Percentiles rank a stretch among this genome's conserved stretches.
phyloP scores from a whole-genome alignment of 2,888 invertebrate genomes.

The Euphydryas editha region DNA sequence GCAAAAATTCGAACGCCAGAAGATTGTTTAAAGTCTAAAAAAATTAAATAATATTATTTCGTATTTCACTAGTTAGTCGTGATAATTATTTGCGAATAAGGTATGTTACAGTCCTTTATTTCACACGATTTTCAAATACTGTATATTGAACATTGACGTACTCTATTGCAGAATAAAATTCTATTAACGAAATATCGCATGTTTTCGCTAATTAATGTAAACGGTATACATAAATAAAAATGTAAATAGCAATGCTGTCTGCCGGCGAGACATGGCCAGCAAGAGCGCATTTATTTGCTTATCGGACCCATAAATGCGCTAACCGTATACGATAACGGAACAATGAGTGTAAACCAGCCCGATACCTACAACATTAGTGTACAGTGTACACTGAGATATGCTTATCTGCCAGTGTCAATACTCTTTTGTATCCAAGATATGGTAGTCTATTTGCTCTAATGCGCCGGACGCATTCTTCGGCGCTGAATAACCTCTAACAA shows the following conservation, averaged over 20 bases:
- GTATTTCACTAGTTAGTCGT: background rate
- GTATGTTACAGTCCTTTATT: conserved; percentile 16
- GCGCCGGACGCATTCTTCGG: conserved; percentile 71
- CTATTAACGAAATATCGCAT: conserved; percentile 28
- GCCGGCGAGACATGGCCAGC: conserved; percentile 36
- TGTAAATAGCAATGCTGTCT: conserved; percentile 36
- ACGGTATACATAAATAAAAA: conserved; percentile 39
- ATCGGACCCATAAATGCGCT: conserved; percentile 76
- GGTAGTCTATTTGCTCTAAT: conserved; percentile 79
- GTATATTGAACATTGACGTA: background rate
- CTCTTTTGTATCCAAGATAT: conserved; percentile 80
- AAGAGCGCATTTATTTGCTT: conserved; percentile 70
- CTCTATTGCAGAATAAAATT: conserved; percentile 10
- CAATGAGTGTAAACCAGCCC: conserved; percentile 75
- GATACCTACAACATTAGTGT: conserved; percentile 56
- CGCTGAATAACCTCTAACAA: conserved; percentile 73
- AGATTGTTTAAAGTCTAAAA: background rate
- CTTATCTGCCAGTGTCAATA: conserved; percentile 80
- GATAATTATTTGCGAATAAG: background rate
- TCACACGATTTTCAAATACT: conserved; percentile 23
- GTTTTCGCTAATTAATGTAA: conserved; percentile 29
- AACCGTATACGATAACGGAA: conserved; percentile 78
- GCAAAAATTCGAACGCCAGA: conserved; percentile 1
- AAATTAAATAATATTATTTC: conserved; percentile 4
- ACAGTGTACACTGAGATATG: conserved; percentile 72